These are phyloP conservation scores for Pogonomyrmex californicus DNA, from an alignment of 1,140 invertebrate species.

Conservation along the genomic window DNA sequence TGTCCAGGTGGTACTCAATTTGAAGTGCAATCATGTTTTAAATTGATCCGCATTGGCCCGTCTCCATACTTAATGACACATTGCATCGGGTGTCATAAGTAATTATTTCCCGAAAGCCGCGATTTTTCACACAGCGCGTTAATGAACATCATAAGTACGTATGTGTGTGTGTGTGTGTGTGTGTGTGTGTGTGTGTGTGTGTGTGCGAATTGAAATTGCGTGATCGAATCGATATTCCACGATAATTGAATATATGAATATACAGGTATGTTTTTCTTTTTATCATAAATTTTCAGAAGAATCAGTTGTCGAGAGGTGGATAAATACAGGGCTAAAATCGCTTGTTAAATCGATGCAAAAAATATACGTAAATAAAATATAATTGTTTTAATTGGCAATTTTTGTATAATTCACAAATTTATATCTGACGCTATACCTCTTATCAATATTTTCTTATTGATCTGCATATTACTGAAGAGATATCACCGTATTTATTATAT, in stretches of 20 bases:
- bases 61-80: background rate
- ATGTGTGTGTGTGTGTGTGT: background rate
- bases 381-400: slow-evolving; percentile 7
- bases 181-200: background rate
- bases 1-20: slow-evolving; percentile 10
- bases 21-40: slow-evolving; percentile 40
- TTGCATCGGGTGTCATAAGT: slow-evolving; percentile 13
- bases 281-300: background rate
- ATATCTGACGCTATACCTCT: background rate
- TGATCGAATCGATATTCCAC: background rate
- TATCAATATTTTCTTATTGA: background rate
- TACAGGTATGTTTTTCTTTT: background rate
- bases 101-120: slow-evolving; percentile 41
- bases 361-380: background rate
- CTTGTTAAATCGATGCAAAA: background rate
- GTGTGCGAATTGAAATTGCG: slow-evolving; percentile 15
- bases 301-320: background rate
- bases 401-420: background rate
- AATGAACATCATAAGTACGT: slow-evolving; percentile 25
- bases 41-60: slow-evolving; percentile 20
- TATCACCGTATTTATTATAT: background rate
- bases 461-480: background rate
- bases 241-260: slow-evolving; percentile 6
- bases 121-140: slow-evolving; percentile 42
- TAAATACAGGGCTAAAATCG: background rate